phyloP scores from a whole-genome alignment of 2,888 invertebrate genomes.

The Macaria notata region DNA sequence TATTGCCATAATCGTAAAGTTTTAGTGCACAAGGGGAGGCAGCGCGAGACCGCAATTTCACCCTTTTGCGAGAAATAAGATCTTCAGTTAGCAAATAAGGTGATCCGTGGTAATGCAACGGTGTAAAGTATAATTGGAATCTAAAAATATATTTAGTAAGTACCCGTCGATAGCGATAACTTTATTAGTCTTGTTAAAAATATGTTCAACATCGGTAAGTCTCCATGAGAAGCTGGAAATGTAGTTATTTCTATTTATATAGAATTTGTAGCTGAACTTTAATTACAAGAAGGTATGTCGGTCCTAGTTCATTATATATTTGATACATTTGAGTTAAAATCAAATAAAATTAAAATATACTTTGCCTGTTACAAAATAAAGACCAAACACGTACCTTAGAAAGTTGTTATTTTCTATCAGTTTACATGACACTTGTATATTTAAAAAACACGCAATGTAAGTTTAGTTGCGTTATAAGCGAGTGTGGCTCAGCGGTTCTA shows the following conservation, averaged over 20 bases:
- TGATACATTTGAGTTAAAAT: too few relatives aligned
- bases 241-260: constrained; percentile 2
- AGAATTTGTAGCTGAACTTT: background rate
- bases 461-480: too few relatives aligned
- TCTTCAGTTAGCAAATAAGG: constrained; percentile 28
- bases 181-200: constrained; percentile 19
- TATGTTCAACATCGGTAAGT: constrained; percentile 10
- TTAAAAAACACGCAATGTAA: too few relatives aligned
- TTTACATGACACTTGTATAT: too few relatives aligned
- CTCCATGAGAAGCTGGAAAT: background rate
- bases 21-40: constrained; percentile 35
- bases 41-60: constrained; percentile 37
- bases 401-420: too few relatives aligned
- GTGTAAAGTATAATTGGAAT: constrained; percentile 23
- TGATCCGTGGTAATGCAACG: constrained; percentile 16
- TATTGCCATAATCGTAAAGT: constrained; percentile 44
- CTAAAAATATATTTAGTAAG: constrained; percentile 17
- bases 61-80: constrained; percentile 19
- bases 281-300: too few relatives aligned
- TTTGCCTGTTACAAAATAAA: too few relatives aligned
- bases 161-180: constrained; percentile 16
- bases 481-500: too few relatives aligned
- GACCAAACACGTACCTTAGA: too few relatives aligned
- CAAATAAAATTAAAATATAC: too few relatives aligned
- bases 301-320: too few relatives aligned